Evolutionary conservation across 1,140 invertebrate species (phyloP).

Genomic region (Stegodyphus dumicola): DNA sequence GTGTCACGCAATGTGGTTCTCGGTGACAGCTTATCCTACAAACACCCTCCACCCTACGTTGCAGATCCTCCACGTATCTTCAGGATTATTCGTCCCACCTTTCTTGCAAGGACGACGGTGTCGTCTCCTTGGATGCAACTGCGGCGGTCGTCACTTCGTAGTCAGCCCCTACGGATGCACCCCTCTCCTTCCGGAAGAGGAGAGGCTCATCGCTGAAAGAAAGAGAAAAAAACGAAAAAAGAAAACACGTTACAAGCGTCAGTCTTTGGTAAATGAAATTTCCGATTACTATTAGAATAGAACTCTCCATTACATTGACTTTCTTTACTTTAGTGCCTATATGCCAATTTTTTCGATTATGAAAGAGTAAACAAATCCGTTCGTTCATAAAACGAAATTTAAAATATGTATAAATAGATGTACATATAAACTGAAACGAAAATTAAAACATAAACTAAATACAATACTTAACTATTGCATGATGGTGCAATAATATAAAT

Average conservation of each 20-base stretch:
- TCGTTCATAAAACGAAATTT: too few relatives aligned
- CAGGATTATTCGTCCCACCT: conserved; percentile 23
- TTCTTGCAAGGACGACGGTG: conserved; percentile 39
- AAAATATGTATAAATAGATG: too few relatives aligned
- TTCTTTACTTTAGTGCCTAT: too few relatives aligned
- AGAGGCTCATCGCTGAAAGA: background rate
- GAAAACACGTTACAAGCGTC: conserved; percentile 4
- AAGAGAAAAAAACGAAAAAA: background rate
- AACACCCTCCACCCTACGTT: conserved; percentile 57
- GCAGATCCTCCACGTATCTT: conserved; percentile 54
- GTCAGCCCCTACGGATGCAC: conserved; percentile 13
- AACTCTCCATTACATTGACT: too few relatives aligned
- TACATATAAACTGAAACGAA: too few relatives aligned
- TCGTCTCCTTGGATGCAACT: conserved; percentile 40
- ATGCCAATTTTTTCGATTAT: too few relatives aligned
- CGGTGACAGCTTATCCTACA: conserved; percentile 49
- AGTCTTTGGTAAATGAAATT: background rate
- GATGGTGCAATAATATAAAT: too few relatives aligned
- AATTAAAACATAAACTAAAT: too few relatives aligned
- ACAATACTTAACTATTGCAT: too few relatives aligned
- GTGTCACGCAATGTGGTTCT: conserved; percentile 51
- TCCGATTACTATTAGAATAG: background rate
- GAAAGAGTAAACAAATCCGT: too few relatives aligned
- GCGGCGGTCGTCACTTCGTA: conserved; percentile 43
- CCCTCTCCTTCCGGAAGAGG: background rate